These are phyloP conservation scores for Rhea americana DNA, from an alignment of 2,113 vertebrate genomes.

Conservation along the genomic window DNA sequence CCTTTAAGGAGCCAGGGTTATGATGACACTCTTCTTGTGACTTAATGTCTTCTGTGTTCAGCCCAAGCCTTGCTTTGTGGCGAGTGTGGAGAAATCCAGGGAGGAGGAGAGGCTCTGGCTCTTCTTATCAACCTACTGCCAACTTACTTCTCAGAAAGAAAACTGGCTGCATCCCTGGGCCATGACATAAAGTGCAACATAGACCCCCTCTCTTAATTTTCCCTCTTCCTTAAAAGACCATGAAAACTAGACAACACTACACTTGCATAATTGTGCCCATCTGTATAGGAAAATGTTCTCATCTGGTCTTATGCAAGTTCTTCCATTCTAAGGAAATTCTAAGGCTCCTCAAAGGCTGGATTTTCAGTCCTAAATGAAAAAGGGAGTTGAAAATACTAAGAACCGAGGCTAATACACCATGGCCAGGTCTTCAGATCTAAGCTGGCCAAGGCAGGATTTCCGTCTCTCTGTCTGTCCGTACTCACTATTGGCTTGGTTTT, in stretches of 20 bases:
- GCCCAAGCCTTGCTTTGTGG: neutral
- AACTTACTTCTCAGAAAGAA: neutral
- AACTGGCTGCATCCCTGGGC: neutral
- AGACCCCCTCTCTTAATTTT: neutral
- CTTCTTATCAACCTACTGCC: neutral
- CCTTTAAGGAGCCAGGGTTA: constrained; percentile 25
- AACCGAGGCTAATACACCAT: neutral
- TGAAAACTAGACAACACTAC: neutral
- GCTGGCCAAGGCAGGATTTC: neutral
- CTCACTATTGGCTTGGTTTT: no score
- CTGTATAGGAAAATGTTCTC: neutral
- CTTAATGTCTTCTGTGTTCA: neutral
- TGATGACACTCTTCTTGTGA: constrained; percentile 19
- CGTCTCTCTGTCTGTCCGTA: neutral
- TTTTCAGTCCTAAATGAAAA: neutral
- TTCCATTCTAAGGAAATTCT: neutral
- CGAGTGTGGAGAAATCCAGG: neutral
- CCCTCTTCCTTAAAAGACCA: neutral
- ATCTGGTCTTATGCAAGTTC: neutral
- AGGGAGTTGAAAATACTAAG: neutral
- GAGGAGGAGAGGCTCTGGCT: neutral
- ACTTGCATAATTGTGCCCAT: neutral
- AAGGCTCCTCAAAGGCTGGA: neutral
- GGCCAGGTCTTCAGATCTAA: neutral
- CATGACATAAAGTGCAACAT: neutral